These are phyloP conservation scores for Eremophila alpestris DNA, from an alignment of 2,797 vertebrate genomes.

Conservation along the genomic window DNA sequence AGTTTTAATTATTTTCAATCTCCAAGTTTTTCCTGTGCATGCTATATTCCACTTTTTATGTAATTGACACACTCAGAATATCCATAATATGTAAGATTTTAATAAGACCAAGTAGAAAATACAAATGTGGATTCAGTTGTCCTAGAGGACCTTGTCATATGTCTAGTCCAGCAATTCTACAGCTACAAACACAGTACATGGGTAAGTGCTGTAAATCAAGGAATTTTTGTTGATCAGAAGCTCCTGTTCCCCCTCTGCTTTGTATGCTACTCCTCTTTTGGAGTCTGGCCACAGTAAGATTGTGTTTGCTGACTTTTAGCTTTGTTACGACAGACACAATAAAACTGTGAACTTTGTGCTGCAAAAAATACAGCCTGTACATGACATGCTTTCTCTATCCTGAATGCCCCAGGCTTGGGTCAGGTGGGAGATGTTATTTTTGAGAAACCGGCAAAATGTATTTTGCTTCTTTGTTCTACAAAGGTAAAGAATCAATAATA, in stretches of 20 bases:
- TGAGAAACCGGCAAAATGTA: neutral
- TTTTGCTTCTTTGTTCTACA: constrained; percentile 22
- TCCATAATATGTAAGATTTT: neutral
- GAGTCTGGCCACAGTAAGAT: neutral
- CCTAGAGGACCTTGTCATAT: neutral
- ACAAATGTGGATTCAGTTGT: neutral
- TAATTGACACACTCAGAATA: neutral
- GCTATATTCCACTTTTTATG: neutral
- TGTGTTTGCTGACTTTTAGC: neutral
- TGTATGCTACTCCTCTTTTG: neutral
- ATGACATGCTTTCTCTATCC: neutral
- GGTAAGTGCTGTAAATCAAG: neutral
- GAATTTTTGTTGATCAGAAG: neutral
- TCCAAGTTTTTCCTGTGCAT: neutral
- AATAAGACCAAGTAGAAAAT: neutral
- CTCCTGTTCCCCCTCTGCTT: neutral
- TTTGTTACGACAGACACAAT: neutral
- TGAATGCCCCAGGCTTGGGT: neutral
- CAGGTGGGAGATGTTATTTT: constrained; percentile 5
- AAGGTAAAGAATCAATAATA: constrained; percentile 33
- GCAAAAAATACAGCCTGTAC: neutral
- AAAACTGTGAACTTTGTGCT: neutral
- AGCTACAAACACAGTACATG: neutral
- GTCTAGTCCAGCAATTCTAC: neutral
- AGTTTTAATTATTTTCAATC: neutral